A percentile compares a stretch with the other conserved stretches of the same genome.
These are phyloP conservation scores for Drosophila flavopinicola DNA, from an alignment of 2,888 invertebrate genomes.

Conservation along the genomic window DNA sequence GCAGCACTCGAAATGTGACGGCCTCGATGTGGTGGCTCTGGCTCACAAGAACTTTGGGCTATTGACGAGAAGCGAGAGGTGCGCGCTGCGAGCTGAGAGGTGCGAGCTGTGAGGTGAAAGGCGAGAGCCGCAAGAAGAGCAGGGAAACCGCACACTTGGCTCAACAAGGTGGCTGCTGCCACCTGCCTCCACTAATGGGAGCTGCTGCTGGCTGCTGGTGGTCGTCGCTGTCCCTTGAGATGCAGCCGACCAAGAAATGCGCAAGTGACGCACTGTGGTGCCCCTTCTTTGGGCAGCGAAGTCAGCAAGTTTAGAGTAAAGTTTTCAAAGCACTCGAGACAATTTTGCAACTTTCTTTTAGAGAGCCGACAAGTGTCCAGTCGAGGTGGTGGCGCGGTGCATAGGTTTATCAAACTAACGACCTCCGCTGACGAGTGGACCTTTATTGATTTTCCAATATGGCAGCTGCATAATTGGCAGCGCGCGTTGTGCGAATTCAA, in stretches of 20 bases:
- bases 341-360: conserved; percentile 76
- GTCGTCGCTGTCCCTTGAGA: conserved; percentile 52
- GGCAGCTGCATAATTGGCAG: conserved; percentile 66
- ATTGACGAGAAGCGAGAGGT: conserved; percentile 28
- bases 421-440: conserved; percentile 49
- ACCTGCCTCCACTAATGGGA: neutral
- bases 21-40: conserved; percentile 15
- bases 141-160: conserved; percentile 70
- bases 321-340: conserved; percentile 79
- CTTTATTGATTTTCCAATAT: conserved; percentile 70
- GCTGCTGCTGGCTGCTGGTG: conserved; percentile 5
- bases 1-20: conserved; percentile 52
- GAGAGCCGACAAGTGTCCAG: conserved; percentile 42
- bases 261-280: conserved; percentile 56
- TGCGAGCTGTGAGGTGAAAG: no score
- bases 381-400: conserved; percentile 6
- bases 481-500: conserved; percentile 49
- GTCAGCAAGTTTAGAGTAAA: conserved; percentile 50
- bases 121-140: no score
- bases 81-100: no score
- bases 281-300: conserved; percentile 2
- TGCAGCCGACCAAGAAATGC: conserved; percentile 64
- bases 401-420: conserved; percentile 57
- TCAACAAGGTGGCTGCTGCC: conserved; percentile 59
- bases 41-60: conserved; percentile 45